A percentile compares a stretch with the other conserved stretches of the same genome.
Conservation (phyloP, 2,113 vertebrate species). For the human (Homo sapiens) region GRCh38 chr14:51727001-51727500, state of each 20-base stretch:
- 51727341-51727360: background rate
- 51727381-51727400: background rate
- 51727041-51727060: background rate
- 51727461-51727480: background rate
- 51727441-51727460: background rate
- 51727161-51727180: no score
- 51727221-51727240: conserved; percentile 14
- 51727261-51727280: background rate
- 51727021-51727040: background rate
- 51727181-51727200: background rate
- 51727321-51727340: background rate
- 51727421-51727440: background rate
- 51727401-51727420: background rate
- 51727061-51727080: background rate
- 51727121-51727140: background rate
- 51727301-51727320: background rate
- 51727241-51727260: conserved; percentile 44
- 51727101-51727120: background rate
- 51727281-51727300: background rate
- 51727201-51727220: background rate
- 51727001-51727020: background rate
- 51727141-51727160: background rate
- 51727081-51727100: background rate
- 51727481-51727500: background rate
- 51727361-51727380: background rate